These are phyloP conservation scores for Ceyx margarethae DNA, from an alignment of 2,113 vertebrate genomes.

Conservation along the genomic window DNA sequence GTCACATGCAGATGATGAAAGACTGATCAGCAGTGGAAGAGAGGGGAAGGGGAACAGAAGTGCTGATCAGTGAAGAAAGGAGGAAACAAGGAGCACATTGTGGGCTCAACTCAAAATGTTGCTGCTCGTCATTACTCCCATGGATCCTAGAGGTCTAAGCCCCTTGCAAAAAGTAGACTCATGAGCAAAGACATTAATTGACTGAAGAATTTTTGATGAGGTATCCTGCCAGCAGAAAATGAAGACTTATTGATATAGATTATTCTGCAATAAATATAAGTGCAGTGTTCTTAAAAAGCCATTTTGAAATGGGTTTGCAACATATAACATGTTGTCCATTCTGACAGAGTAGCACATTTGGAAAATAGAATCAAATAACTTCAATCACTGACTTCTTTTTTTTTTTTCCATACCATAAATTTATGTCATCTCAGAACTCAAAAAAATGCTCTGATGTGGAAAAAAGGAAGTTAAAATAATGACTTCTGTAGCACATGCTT, in stretches of 20 bases:
- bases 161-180: neutral
- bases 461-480: neutral
- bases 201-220: neutral
- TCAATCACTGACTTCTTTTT: neutral
- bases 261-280: neutral
- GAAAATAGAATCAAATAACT: neutral
- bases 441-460: neutral
- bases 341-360: neutral
- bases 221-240: neutral
- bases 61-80: neutral
- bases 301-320: neutral
- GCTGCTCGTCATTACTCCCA: neutral
- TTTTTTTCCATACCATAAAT: neutral
- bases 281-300: neutral
- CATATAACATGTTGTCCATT: neutral
- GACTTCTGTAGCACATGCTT: neutral
- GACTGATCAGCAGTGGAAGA: neutral
- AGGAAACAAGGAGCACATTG: neutral
- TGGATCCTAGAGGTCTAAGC: neutral
- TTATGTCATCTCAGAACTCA: neutral
- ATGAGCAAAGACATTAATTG: neutral
- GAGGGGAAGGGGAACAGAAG: slow-evolving; percentile 7
- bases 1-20: slow-evolving; percentile 45
- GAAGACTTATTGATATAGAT: neutral
- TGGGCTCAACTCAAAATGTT: neutral